A percentile compares a stretch with the other conserved stretches of the same genome.
Evolutionary conservation across 1,140 invertebrate species (phyloP).

Genomic region (Leptonema lineaticorne): DNA sequence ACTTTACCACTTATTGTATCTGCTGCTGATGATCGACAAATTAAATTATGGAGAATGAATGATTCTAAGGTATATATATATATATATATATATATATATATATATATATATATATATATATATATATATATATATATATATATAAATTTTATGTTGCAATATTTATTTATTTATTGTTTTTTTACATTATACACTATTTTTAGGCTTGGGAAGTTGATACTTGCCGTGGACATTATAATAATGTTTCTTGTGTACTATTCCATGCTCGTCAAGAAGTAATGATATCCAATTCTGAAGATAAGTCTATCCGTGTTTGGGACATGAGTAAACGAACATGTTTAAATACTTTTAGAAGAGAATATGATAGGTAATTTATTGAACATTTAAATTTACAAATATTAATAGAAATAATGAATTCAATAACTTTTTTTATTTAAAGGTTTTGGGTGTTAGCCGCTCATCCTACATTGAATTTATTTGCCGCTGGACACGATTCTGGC

Average conservation of each 20-base stretch:
- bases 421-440: slow-evolving; percentile 46
- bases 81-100: no score
- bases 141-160: background rate
- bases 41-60: slow-evolving; percentile 99
- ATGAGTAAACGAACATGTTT: slow-evolving; percentile 97
- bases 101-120: no score
- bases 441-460: slow-evolving; percentile 96
- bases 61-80: slow-evolving; percentile 73
- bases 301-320: slow-evolving; percentile 98
- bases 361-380: slow-evolving; percentile 67
- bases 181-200: background rate
- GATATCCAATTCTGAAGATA: slow-evolving; percentile 97
- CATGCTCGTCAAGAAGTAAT: slow-evolving; percentile 97
- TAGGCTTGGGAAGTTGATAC: slow-evolving; percentile 99
- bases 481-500: slow-evolving; percentile 93
- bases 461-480: slow-evolving; percentile 83
- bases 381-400: background rate
- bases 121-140: no score
- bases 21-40: slow-evolving; percentile 95
- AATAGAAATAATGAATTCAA: background rate
- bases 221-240: slow-evolving; percentile 98
- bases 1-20: slow-evolving; percentile 94
- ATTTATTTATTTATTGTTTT: background rate
- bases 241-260: slow-evolving; percentile 97
- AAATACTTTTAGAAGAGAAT: slow-evolving; percentile 92